Evolutionary conservation across 1,140 invertebrate species (phyloP), one percentile per base, ranked within the genome.

Genomic region (Linepithema humile): DNA sequence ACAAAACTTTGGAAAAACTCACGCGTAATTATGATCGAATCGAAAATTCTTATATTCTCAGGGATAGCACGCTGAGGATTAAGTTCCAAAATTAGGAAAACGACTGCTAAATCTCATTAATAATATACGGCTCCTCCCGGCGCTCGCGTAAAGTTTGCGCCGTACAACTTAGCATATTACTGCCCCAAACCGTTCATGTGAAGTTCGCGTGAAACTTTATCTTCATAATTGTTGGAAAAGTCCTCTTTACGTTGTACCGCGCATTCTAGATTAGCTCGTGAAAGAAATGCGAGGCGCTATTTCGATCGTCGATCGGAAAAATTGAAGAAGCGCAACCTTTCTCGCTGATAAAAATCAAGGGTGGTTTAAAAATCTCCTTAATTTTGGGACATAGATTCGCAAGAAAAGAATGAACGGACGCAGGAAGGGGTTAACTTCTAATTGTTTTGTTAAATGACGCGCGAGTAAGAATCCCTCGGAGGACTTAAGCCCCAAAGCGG

Each of bases 371-470:
- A 88, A 72, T 80, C 75, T 83, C 32, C 82, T 88, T 88, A 77
- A 87, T 90, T 89, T 89, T 83, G 73, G 87, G 45, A 89, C 74
- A 80, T 85, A 82, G 90, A 93, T 89, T 90, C 87, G 73, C 90
- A 92, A 91, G 91, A 92, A 94, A 89, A 92, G 90, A 92, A 92
- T 50, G 70, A 40, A 89, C 60, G 87, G 72, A 77, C 62, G 82
- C 80, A 89, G 88, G 91, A 94, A 94, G 93, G 94, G 92, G 94
- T 94, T 94, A 94, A 94, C 93, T 94, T 94, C 93, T 94, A 94
- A 94, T 94, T 94, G 94, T 94, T 94, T 94, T 94, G 94, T 94
- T 94, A 94, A 94, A 94, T 94, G 94, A 94, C 93, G 93, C 94
- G 94, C 93, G 91, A 94, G 94, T 94, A 94, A 94, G 93, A 94